Evolutionary conservation across 1,140 invertebrate species (phyloP).

Genomic region (Drusus annulatus): DNA sequence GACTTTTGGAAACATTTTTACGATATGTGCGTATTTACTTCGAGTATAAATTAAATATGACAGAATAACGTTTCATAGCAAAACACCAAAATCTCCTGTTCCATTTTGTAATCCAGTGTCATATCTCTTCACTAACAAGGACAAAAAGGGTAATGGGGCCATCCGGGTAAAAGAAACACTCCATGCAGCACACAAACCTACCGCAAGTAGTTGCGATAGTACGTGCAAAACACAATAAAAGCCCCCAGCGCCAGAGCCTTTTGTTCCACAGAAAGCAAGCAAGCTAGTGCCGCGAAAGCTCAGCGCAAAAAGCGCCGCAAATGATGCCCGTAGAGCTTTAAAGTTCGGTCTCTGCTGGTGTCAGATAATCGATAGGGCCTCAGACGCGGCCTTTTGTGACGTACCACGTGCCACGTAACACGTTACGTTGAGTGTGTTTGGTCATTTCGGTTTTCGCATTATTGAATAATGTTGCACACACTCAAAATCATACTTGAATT

Average conservation of each 20-base stretch:
- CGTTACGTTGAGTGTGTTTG: too few relatives aligned
- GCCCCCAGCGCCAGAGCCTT: neutral
- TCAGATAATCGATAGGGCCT: conserved; percentile 15
- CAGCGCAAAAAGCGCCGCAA: conserved; percentile 27
- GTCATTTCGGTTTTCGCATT: too few relatives aligned
- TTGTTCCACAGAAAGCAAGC: neutral
- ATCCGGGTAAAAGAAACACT: conserved; percentile 2
- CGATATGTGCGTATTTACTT: too few relatives aligned
- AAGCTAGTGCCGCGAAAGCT: conserved; percentile 10
- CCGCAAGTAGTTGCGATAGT: neutral
- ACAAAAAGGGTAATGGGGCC: conserved; percentile 3
- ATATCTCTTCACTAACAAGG: neutral
- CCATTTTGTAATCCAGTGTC: neutral
- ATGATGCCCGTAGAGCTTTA: neutral
- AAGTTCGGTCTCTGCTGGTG: conserved; percentile 6
- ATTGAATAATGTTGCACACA: too few relatives aligned
- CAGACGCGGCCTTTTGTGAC: neutral
- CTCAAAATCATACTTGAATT: too few relatives aligned
- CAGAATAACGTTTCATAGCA: neutral
- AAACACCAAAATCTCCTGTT: neutral
- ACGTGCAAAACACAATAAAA: conserved; percentile 29
- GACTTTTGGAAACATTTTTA: too few relatives aligned
- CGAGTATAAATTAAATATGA: neutral
- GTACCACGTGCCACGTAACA: too few relatives aligned
- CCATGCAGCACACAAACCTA: neutral